Evolutionary conservation across 2,888 invertebrate species (phyloP), one percentile per base, ranked within the genome.

Genomic region (Netelia melanura): DNA sequence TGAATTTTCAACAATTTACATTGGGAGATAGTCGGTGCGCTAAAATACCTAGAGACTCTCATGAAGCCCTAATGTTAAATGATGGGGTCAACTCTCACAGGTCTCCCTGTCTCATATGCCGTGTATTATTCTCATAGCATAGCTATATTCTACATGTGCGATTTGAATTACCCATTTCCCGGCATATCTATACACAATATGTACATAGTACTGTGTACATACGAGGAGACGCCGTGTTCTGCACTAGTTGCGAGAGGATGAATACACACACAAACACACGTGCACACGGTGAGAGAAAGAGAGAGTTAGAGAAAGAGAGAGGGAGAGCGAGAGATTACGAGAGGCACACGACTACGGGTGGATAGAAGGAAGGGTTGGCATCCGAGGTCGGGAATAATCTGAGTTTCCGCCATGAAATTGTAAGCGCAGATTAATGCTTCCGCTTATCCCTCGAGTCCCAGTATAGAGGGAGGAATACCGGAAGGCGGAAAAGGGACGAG

Each of bases 401-500:
- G 81, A 79, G 79, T 84, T 86, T 84, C 86, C 81, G 78, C 84
- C 81, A 86, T 86, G 81, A 86, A 86, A 86, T 86, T 84, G 83
- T 82, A 83, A 83, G 83, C 83, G 81, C 76, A 80, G 81, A 86
- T 85, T 86, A 83, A 85, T 81, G 83, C 81, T 79, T 64, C 48
- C 80, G 81, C 86, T 86, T 85, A 85, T 83, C 81, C 79, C 75
- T 72, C 65, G 76, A 67, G 77, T 68, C 80, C 11, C 84, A 68
- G 67, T 30, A 80, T 80, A 56, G 76, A 72, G 58, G 44, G 65
- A 67, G 44, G 54, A 23, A 58, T 67, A 67, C 65, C 44, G 56
- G 58, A 77, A 43, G 54, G 58, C 10, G 64, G 56, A 17, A 58
- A 58, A 52, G 14, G 23, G 38, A 76, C 21, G 54, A 65, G 65